These are phyloP conservation scores for Sanderia malayensis DNA, from an alignment of 30 jellyfish, hydroid and myxozoan genomes.

Conservation along the genomic window DNA sequence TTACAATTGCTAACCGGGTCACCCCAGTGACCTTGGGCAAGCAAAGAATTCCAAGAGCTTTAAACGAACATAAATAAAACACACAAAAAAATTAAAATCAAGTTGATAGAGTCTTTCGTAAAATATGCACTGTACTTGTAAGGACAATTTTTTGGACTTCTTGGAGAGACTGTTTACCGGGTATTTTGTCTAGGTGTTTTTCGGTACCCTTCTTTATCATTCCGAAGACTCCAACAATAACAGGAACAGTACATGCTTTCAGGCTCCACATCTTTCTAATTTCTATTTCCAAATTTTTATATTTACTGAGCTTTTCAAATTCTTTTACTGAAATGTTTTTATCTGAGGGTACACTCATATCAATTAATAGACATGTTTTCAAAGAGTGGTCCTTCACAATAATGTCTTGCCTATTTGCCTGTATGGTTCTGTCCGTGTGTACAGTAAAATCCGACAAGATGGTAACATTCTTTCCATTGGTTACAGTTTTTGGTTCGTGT, in stretches of 20 bases:
- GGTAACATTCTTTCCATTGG: slow-evolving; percentile 10
- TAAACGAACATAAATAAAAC: no score
- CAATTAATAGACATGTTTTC: slow-evolving; percentile 7
- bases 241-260: slow-evolving; percentile 9
- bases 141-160: no score
- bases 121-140: no score
- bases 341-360: slow-evolving; percentile 39
- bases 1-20: no score
- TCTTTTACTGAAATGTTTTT: slow-evolving; percentile 19
- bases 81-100: no score
- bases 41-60: no score
- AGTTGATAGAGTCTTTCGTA: no score
- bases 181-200: no score
- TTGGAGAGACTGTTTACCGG: no score
- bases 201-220: slow-evolving; percentile 1
- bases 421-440: slow-evolving; percentile 34
- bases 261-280: slow-evolving; percentile 33
- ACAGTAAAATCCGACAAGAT: slow-evolving; percentile 37
- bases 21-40: no score
- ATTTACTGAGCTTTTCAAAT: no score
- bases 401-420: slow-evolving; percentile 48
- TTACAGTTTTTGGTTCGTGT: slow-evolving; percentile 36
- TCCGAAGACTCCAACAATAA: neutral
- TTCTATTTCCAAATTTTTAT: slow-evolving; percentile 1
- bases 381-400: slow-evolving; percentile 14